These are phyloP conservation scores for Oreochromis aureus DNA, from an alignment of 2,113 vertebrate species.

Conservation along the genomic window DNA sequence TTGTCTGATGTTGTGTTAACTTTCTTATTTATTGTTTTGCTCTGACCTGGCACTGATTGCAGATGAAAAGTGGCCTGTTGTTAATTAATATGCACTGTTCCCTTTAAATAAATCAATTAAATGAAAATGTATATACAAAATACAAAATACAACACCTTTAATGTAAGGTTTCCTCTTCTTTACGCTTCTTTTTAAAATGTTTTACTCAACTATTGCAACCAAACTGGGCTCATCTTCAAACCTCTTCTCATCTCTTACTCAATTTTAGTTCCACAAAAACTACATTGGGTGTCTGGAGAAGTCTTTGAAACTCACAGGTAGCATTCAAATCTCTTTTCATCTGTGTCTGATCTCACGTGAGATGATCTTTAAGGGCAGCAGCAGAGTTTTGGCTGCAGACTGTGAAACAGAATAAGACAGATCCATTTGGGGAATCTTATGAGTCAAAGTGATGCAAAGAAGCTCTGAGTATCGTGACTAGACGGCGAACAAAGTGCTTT, in stretches of 20 bases:
- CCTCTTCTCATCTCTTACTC: not conserved
- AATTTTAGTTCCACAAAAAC: not conserved
- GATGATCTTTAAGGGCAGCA: not conserved
- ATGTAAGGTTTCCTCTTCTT: not conserved
- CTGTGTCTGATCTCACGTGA: not conserved
- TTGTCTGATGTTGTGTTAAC: not conserved
- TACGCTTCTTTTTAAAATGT: not conserved
- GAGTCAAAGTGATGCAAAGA: not conserved
- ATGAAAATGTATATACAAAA: not conserved
- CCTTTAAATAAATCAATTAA: not conserved
- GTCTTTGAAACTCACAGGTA: not conserved
- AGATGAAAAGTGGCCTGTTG: not conserved
- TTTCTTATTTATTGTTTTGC: not conserved
- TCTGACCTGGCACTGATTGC: not conserved
- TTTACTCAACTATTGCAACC: not conserved
- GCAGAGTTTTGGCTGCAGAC: not conserved
- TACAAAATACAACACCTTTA: not conserved
- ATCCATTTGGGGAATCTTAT: not conserved
- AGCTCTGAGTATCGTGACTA: not conserved
- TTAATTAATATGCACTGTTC: not conserved
- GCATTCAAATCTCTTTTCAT: not conserved
- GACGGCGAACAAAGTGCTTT: accelerated
- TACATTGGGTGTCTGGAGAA: not conserved
- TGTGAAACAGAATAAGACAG: not conserved
- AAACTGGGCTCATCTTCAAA: not conserved